phyloP scores from a whole-genome alignment of 2,888 invertebrate species.

The Tillus elongatus region DNA sequence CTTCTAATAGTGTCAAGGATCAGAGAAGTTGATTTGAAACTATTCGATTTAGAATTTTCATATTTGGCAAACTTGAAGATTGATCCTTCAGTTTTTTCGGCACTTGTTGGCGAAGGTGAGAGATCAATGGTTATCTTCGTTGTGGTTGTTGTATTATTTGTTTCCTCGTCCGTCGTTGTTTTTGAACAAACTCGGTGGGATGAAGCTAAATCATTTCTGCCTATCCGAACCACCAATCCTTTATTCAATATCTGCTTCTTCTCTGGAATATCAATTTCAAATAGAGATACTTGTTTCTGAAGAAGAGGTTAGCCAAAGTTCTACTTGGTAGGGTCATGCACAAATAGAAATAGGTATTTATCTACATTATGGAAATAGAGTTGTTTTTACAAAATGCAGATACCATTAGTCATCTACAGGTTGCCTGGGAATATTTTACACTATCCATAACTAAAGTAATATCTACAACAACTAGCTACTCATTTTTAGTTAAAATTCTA shows the following conservation, averaged over 20 bases:
- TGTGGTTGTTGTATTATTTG: constrained; percentile 35
- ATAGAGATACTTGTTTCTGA: too few species aligned
- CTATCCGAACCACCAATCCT: constrained; percentile 42
- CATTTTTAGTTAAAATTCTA: too few species aligned
- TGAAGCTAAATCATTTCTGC: constrained; percentile 34
- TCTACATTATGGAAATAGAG: constrained; percentile 15
- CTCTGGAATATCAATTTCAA: neutral
- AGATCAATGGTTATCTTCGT: constrained; percentile 44
- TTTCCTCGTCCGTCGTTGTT: constrained; percentile 34
- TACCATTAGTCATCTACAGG: too few species aligned
- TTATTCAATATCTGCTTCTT: constrained; percentile 35
- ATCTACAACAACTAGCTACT: too few species aligned
- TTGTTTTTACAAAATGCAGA: too few species aligned
- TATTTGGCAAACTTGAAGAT: constrained; percentile 21
- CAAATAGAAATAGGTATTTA: constrained; percentile 26
- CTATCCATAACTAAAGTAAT: too few species aligned
- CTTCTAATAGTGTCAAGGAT: constrained; percentile 39
- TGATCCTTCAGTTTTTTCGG: constrained; percentile 16
- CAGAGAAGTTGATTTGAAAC: constrained; percentile 42
- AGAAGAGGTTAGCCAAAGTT: too few species aligned
- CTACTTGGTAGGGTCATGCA: too few species aligned
- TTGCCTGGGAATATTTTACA: too few species aligned
- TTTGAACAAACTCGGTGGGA: constrained; percentile 39
- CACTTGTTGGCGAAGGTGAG: constrained; percentile 32
- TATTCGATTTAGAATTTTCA: constrained; percentile 31